Base-by-base conservation (phyloP, 2,888 invertebrate species). In the Scaeva pyrastri region DNA sequence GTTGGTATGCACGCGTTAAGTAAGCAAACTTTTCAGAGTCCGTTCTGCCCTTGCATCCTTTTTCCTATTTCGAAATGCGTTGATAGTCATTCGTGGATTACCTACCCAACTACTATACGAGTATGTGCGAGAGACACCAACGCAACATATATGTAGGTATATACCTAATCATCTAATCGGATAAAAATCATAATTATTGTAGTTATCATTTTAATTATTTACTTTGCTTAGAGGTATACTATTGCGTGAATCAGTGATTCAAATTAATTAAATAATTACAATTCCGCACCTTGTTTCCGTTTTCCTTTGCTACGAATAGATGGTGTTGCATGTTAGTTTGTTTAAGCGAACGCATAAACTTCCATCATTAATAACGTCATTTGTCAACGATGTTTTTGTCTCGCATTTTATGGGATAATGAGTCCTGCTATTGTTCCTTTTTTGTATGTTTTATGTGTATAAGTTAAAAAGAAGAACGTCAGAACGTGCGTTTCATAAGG, bases 131-230 rank as follows among this genome's bases (percentile, higher is more conserved):
- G 52, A 41, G 83, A 72, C 55, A 74, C 60, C 50, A 41, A 8
- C 52, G 23, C n/a, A 16, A 39, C 12, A 10, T 8, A 31, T n/a
- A n/a, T 6, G 31, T 50, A 12, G 0, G 6, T 50, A 68, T 41
- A 2, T 31, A 31, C 31, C 31, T 31, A 31, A 31, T 70, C 68
- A 88, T 84, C 90, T 91, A 92, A 91, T 91, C 91, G 92, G 92
- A 92, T 91, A 91, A 91, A 91, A 92, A 91, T 92, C 92, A 91
- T 91, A 92, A 91, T 91, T 92, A 92, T 91, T 89, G 92, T 91
- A 92, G 91, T 92, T 91, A 92, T 91, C 90, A 91, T 91, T 91
- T 90, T 88, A 90, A 89, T 89, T 88, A 90, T 89, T 89, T 90
- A 88, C 90, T 87, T 45, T 26, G 64, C 64, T 64, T 64, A 62